Conservation (phyloP, 2,113 vertebrate species). For the Podilymbus podiceps region DNA sequence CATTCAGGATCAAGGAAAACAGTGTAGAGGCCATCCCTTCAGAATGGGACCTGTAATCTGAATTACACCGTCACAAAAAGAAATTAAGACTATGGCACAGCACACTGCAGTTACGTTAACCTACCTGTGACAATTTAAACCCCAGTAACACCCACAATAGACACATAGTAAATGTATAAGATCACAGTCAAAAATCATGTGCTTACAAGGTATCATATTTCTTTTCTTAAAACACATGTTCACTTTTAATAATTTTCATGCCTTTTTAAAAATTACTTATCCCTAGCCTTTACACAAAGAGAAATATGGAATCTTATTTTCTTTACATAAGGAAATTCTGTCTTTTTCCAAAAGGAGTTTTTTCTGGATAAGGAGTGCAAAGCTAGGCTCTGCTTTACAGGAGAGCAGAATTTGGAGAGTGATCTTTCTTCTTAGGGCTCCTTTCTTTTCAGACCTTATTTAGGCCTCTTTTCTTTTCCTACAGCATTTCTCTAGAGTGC, state of each 20-base stretch:
- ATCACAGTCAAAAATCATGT: not conserved
- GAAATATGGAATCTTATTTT: not conserved
- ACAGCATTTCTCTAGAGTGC: slow-evolving; percentile 2
- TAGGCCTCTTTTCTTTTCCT: slow-evolving; percentile 64
- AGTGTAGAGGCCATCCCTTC: not conserved
- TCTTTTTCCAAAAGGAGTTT: not conserved
- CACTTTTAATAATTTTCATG: not conserved
- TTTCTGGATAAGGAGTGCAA: not conserved
- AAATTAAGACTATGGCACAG: not conserved
- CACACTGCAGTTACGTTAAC: not conserved
- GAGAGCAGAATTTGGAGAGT: slow-evolving; percentile 18
- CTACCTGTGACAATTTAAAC: not conserved
- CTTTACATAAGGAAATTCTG: not conserved
- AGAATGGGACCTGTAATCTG: not conserved
- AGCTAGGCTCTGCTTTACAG: slow-evolving; percentile 13
- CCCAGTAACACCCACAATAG: not conserved
- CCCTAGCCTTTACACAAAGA: not conserved
- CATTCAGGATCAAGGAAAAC: not conserved
- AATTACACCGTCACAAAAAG: not conserved
- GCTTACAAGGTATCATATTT: not conserved
- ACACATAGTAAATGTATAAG: not conserved
- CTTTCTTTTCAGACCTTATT: slow-evolving; percentile 57
- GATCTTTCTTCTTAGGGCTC: slow-evolving; percentile 22
- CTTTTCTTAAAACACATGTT: not conserved
- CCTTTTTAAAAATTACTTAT: not conserved